Percentiles rank a stretch among this genome's conserved stretches.
phyloP scores from a whole-genome alignment of 2,888 invertebrate species.

The Eupithecia insigniata region DNA sequence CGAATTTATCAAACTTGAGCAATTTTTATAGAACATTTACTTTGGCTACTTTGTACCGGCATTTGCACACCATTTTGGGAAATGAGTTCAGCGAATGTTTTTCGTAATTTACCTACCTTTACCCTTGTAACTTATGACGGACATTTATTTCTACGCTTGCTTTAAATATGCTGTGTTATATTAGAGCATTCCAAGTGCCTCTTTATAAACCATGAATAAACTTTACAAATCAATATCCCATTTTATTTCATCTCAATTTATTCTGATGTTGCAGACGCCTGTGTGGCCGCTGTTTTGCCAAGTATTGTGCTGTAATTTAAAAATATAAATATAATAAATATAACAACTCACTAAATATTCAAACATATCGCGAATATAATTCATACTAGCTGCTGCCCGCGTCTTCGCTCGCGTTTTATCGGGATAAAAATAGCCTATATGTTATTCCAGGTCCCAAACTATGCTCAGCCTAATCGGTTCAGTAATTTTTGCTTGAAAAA shows the following conservation, averaged over 20 bases:
- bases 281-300: no score
- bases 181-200: not conserved
- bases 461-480: no score
- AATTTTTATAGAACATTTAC: slow-evolving; percentile 43
- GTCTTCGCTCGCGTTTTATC: no score
- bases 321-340: no score
- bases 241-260: not conserved
- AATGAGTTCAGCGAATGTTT: slow-evolving; percentile 16
- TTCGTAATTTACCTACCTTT: slow-evolving; percentile 6
- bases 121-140: not conserved
- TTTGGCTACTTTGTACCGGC: slow-evolving; percentile 18
- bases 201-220: not conserved
- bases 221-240: not conserved
- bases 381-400: no score
- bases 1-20: slow-evolving; percentile 45
- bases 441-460: no score
- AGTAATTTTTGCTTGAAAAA: no score
- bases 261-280: no score
- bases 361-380: not conserved
- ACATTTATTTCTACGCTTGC: not conserved
- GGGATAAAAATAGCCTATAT: no score
- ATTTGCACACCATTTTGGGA: slow-evolving; percentile 22
- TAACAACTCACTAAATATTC: not conserved
- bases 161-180: not conserved
- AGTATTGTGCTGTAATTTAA: no score